Base-by-base conservation (phyloP, 2,888 invertebrate genomes). In the Drosophila maculinotata region DNA sequence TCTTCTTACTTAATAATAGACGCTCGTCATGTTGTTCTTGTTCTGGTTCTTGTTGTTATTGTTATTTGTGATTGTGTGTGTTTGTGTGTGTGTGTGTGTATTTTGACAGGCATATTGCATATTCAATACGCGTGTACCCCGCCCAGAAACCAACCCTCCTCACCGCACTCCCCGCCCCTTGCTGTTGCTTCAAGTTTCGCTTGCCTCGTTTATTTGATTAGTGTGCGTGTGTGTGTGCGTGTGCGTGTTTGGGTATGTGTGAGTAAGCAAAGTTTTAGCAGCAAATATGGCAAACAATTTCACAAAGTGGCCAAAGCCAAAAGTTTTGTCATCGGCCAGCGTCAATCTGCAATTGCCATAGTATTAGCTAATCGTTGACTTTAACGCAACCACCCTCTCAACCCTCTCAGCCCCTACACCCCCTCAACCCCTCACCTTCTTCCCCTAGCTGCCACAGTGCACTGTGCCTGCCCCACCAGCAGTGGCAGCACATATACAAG, bases 201-300 rank as follows among this genome's bases (percentile, higher is more conserved):
- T 17, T 41, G 38, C 41, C 45, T 63, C 75, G 60, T 87, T 87
- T 73, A 85, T 82, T 79, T 82, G 88, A 82, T 87, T 85, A 85
- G 76, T 20, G 23, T 8, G 10, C 39, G 23, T 44, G 49, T 49
- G 25, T 36, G 6, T 49, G 42, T 17, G 10, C 35, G 12, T 48
- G 28, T 41, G 45, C 28, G 23, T 42, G 39, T 41, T 36, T 41
- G 39, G 30, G 41, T 39, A 35, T 28, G 35, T 51, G 38, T 57
- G 56, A n/a, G n/a, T 42, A 30, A 30, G 53, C 57, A 68, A 87
- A 82, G 66, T 82, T 82, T 79, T 49, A 51, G 67, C 83, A 76
- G 86, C 86, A 86, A 83, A 87, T 87, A 87, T 85, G 85, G 87
- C 81, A 87, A 85, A 82, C 82, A 82, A 82, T 87, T 87, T 85